A percentile compares a stretch with the other conserved stretches of the same genome.
These are phyloP conservation scores for Aplocera efformata DNA, from an alignment of 2,888 invertebrate species.

Conservation along the genomic window DNA sequence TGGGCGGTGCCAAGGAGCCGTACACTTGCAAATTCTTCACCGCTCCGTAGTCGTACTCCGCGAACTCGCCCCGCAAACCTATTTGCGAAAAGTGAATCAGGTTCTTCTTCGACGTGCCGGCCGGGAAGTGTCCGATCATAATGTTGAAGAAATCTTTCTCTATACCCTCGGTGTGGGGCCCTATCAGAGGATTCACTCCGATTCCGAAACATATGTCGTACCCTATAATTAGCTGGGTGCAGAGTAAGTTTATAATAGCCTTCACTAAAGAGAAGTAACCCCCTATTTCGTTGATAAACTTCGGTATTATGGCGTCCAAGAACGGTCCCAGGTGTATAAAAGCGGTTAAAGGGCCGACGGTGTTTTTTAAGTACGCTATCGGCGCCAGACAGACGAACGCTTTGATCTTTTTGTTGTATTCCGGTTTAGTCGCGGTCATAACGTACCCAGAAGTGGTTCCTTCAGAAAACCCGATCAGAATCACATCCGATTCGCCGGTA, in stretches of 20 bases:
- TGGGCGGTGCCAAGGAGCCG: slow-evolving; percentile 33
- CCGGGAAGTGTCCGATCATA: slow-evolving; percentile 40
- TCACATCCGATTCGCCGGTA: slow-evolving; percentile 74
- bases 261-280: slow-evolving; percentile 28
- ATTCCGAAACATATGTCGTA: slow-evolving; percentile 33
- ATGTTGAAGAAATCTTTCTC: slow-evolving; percentile 35
- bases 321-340: slow-evolving; percentile 25
- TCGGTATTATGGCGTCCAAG: slow-evolving; percentile 23
- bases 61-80: slow-evolving; percentile 33
- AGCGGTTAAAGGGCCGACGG: slow-evolving; percentile 4
- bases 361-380: slow-evolving; percentile 21
- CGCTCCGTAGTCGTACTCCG: slow-evolving; percentile 43
- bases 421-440: slow-evolving; percentile 67
- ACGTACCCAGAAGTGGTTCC: slow-evolving; percentile 81
- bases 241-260: slow-evolving; percentile 29
- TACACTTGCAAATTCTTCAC: slow-evolving; percentile 37
- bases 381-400: slow-evolving; percentile 31
- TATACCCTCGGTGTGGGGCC: slow-evolving; percentile 30
- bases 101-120: slow-evolving; percentile 43
- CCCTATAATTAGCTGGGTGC: slow-evolving; percentile 26
- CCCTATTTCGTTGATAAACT: slow-evolving; percentile 26
- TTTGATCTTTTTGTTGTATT: slow-evolving; percentile 79
- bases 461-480: slow-evolving; percentile 84
- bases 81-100: slow-evolving; percentile 43
- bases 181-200: slow-evolving; percentile 29